A percentile compares a stretch with the other conserved stretches of the same genome.
Conservation (phyloP, 2,113 vertebrate genomes). For the Actinemys pallida region DNA sequence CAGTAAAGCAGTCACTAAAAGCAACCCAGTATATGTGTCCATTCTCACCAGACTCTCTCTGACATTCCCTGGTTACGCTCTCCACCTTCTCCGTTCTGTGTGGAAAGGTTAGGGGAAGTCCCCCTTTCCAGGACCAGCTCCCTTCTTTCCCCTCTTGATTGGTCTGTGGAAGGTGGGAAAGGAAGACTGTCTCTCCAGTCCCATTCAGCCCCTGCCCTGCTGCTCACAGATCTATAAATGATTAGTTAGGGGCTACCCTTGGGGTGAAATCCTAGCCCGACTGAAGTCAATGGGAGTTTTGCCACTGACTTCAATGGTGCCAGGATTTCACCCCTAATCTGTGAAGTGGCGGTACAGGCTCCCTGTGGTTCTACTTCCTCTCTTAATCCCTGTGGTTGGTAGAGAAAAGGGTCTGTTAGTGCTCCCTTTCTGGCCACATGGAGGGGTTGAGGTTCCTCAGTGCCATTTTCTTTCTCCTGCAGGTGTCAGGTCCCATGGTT, state of each 20-base stretch:
- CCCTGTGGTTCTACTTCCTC: neutral
- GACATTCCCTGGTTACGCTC: rapidly evolving
- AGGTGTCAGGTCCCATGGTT: neutral
- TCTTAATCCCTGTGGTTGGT: neutral
- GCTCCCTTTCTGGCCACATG: neutral
- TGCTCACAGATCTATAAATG: neutral
- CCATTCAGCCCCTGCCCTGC: neutral
- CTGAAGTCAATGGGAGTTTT: neutral
- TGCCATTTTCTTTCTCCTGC: neutral
- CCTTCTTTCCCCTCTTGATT: neutral
- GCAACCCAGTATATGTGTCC: neutral
- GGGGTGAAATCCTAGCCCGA: neutral
- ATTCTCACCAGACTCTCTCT: neutral
- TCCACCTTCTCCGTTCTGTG: neutral
- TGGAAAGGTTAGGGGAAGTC: neutral
- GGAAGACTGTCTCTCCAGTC: neutral
- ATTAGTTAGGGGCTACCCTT: neutral
- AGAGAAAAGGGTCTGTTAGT: neutral
- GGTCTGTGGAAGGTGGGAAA: neutral
- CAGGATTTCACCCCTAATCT: neutral
- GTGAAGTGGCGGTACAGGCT: neutral
- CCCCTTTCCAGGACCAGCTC: neutral
- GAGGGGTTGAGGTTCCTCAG: rapidly evolving
- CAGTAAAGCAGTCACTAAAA: rapidly evolving
- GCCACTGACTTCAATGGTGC: neutral